phyloP scores from a whole-genome alignment of 2,888 invertebrate genomes.

The Drosophila paranaensis region DNA sequence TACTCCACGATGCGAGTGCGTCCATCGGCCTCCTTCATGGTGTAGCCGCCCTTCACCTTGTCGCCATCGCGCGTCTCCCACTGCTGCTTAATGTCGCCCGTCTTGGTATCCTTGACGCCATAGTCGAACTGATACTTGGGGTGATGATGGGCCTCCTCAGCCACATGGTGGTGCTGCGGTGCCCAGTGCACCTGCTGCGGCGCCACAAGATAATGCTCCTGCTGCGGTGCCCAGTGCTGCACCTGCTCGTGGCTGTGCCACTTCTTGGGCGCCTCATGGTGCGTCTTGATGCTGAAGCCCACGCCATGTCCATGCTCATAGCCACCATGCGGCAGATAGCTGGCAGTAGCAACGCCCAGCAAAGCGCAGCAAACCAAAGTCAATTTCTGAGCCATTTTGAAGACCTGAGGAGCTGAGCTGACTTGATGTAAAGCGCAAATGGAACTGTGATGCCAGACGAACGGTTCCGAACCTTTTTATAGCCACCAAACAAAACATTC shows the following conservation, averaged over 20 bases:
- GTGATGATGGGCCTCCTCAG: slow-evolving; percentile 84
- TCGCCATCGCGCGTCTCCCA: slow-evolving; percentile 86
- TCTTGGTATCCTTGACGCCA: slow-evolving; percentile 85
- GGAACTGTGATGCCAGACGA: slow-evolving; percentile 55
- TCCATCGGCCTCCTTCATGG: slow-evolving; percentile 85
- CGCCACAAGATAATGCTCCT: slow-evolving; percentile 64
- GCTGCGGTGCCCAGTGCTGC: slow-evolving; percentile 62
- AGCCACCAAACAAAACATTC: slow-evolving; percentile 33
- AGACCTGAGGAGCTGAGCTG: slow-evolving; percentile 3
- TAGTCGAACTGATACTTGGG: slow-evolving; percentile 85
- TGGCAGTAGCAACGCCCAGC: slow-evolving; percentile 58
- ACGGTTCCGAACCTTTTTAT: slow-evolving; percentile 46
- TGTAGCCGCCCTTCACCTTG: slow-evolving; percentile 85
- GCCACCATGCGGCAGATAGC: slow-evolving; percentile 60
- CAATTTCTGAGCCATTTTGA: slow-evolving; percentile 45
- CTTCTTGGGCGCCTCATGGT: slow-evolving; percentile 63
- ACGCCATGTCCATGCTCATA: slow-evolving; percentile 52
- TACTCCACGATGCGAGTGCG: slow-evolving; percentile 86
- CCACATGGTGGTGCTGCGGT: slow-evolving; percentile 61
- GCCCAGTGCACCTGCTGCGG: slow-evolving; percentile 52
- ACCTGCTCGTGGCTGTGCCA: slow-evolving; percentile 59
- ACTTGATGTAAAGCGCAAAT: slow-evolving; percentile 45
- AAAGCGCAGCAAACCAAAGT: slow-evolving; percentile 53
- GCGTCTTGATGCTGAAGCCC: slow-evolving; percentile 71
- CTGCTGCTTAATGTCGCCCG: slow-evolving; percentile 85